Conservation (phyloP, 2,888 invertebrate species). For the Vandiemenella viatica region DNA sequence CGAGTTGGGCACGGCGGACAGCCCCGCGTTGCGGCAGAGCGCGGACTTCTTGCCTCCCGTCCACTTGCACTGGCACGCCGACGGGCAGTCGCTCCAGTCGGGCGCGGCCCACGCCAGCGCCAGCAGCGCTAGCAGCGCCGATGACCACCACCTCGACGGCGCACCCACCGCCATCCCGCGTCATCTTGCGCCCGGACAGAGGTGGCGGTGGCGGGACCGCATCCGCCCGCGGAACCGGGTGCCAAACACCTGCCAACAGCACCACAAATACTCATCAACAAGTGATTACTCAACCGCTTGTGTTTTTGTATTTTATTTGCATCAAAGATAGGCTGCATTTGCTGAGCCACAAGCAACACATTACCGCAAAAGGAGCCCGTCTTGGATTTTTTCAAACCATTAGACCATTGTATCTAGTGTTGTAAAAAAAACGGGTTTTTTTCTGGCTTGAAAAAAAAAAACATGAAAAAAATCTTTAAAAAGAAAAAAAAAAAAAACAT, state of each 20-base stretch:
- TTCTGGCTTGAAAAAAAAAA: too few relatives aligned
- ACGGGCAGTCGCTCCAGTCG: conserved; percentile 81
- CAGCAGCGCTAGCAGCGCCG: conserved; percentile 17
- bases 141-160: conserved; percentile 24
- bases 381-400: too few relatives aligned
- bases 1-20: conserved; percentile 58
- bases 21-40: conserved; percentile 64
- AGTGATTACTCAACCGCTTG: too few relatives aligned
- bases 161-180: conserved; percentile 8
- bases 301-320: too few relatives aligned
- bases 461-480: too few relatives aligned
- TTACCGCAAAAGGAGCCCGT: too few relatives aligned
- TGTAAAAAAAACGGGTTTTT: too few relatives aligned
- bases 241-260: conserved; percentile 25
- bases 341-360: too few relatives aligned
- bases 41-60: conserved; percentile 82
- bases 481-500: too few relatives aligned
- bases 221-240: conserved; percentile 27
- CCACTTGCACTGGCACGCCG: conserved; percentile 83
- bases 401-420: too few relatives aligned
- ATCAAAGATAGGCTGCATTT: too few relatives aligned
- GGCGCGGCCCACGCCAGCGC: conserved; percentile 32
- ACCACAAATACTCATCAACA: too few relatives aligned
- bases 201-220: conserved; percentile 4
- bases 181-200: conserved; percentile 10